Percentiles rank a stretch among this genome's conserved stretches.
Conservation (phyloP, 2,797 vertebrate genomes). For the Falco columbarius region DNA sequence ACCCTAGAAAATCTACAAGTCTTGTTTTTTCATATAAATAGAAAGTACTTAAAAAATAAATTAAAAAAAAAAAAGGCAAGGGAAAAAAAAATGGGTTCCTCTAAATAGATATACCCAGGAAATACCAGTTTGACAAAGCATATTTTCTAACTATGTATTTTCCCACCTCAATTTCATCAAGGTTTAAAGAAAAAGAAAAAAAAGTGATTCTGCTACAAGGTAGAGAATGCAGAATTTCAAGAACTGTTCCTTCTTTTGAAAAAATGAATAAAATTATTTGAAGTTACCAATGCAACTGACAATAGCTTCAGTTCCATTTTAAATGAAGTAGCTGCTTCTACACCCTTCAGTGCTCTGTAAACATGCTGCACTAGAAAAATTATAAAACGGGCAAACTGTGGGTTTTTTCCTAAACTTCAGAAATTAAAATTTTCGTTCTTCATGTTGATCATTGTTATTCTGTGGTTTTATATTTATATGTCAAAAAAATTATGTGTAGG, state of each 20-base stretch:
- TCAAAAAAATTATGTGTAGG: not conserved
- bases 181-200: not conserved
- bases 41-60: not conserved
- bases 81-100: not conserved
- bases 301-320: not conserved
- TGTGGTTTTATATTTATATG: not conserved
- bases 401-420: accelerated
- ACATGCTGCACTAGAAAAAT: not conserved
- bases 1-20: not conserved
- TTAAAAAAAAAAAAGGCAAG: not conserved
- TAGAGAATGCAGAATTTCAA: not conserved
- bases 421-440: not conserved
- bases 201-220: not conserved
- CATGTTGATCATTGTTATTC: not conserved
- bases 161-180: not conserved
- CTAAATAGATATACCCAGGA: not conserved
- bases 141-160: not conserved
- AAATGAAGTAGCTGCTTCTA: not conserved
- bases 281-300: not conserved
- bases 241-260: not conserved
- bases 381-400: not conserved
- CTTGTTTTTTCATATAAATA: not conserved
- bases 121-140: not conserved
- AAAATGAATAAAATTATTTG: not conserved
- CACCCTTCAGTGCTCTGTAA: not conserved